Evolutionary conservation across 2,888 invertebrate species (phyloP).

Genomic region (Spisula solida): DNA sequence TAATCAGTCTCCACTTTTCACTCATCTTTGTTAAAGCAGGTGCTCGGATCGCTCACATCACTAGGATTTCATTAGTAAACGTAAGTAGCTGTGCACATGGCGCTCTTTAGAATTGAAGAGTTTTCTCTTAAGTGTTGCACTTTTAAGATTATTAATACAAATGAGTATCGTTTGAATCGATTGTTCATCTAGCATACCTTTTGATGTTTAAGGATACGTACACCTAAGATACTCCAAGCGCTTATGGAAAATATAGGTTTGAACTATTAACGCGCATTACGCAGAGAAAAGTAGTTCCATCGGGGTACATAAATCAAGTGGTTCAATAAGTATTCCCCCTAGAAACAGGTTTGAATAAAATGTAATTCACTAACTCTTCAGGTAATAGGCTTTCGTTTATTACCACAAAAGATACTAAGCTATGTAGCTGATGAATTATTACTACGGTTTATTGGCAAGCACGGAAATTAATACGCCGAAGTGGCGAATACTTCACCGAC

Average conservation of each 20-base stretch:
- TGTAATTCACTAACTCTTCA: slow-evolving; percentile 20
- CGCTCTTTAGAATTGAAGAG: slow-evolving; percentile 42
- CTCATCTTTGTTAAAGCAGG: slow-evolving; percentile 39
- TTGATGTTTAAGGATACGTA: slow-evolving; percentile 48
- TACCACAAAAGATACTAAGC: neutral
- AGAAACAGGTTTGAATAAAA: slow-evolving; percentile 43
- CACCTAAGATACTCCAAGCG: slow-evolving; percentile 39
- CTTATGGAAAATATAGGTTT: slow-evolving; percentile 37
- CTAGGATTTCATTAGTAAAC: slow-evolving; percentile 49
- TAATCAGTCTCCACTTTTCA: slow-evolving; percentile 9
- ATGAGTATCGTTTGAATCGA: slow-evolving; percentile 49
- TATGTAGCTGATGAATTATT: neutral
- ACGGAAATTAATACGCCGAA: slow-evolving; percentile 14
- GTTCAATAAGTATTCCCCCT: slow-evolving; percentile 19
- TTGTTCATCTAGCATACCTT: slow-evolving; percentile 17
- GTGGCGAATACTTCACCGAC: neutral
- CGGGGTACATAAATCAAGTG: slow-evolving; percentile 33
- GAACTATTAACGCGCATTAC: slow-evolving; percentile 48
- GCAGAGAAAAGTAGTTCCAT: slow-evolving; percentile 38
- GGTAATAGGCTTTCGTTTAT: neutral
- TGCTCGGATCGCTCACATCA: slow-evolving; percentile 37
- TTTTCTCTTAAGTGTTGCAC: slow-evolving; percentile 18
- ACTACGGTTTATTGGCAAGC: neutral
- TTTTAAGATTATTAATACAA: slow-evolving; percentile 53
- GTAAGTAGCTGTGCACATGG: slow-evolving; percentile 49